phyloP scores from a whole-genome alignment of 2,888 invertebrate genomes.

The Lycocerus yunnanus region DNA sequence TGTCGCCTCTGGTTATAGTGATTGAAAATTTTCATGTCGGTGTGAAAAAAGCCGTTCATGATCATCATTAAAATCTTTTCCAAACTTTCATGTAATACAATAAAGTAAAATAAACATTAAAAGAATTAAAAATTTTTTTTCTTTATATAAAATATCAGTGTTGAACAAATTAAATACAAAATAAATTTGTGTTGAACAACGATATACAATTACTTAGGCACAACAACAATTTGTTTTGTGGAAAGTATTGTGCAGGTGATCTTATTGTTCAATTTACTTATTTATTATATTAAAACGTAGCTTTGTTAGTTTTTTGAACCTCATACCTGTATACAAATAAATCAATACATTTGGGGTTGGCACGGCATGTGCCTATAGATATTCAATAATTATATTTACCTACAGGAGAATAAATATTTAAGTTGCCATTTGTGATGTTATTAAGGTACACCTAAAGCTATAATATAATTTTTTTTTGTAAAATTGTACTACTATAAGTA shows the following conservation, averaged over 20 bases:
- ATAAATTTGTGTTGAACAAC: background rate
- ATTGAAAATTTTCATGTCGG: background rate
- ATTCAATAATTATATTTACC: constrained; percentile 38
- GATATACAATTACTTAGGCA: background rate
- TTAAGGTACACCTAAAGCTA: background rate
- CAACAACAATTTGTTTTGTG: background rate
- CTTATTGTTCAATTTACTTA: background rate
- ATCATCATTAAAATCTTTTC: background rate
- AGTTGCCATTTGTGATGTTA: background rate
- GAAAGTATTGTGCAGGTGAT: background rate
- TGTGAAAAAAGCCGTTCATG: background rate
- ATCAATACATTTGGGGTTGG: constrained; percentile 38
- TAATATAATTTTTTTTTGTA: background rate
- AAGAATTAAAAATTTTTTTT: background rate
- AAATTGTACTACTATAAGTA: too few relatives aligned
- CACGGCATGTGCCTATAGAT: constrained; percentile 38
- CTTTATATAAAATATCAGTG: background rate
- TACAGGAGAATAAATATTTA: constrained; percentile 13
- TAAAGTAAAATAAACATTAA: background rate
- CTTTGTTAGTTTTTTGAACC: constrained; percentile 14
- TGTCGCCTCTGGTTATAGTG: constrained; percentile 10
- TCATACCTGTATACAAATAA: constrained; percentile 33
- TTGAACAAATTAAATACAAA: background rate
- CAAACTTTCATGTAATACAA: background rate
- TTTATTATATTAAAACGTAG: constrained; percentile 1